A percentile compares a stretch with the other conserved stretches of the same genome.
Evolutionary conservation across 2,113 vertebrate species (phyloP).

Genomic region (Triplophysa siluroides): DNA sequence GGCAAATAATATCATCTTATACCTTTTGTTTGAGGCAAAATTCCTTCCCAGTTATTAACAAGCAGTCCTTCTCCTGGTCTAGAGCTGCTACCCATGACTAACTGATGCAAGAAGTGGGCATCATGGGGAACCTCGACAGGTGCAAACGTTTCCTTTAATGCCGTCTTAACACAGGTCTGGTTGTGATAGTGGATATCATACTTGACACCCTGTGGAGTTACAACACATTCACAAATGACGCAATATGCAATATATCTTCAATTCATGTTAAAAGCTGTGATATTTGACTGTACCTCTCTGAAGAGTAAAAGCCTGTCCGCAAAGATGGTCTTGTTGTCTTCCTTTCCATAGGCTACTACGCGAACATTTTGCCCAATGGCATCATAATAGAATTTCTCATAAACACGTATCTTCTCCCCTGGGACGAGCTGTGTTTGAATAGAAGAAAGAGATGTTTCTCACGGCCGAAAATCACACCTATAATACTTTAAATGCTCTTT

Average conservation of each 20-base stretch:
- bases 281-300: constrained; percentile 46
- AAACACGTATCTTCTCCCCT: constrained; percentile 10
- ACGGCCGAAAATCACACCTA: too few species aligned
- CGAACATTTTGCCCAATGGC: constrained; percentile 48
- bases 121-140: constrained; percentile 50
- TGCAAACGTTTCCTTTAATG: constrained; percentile 36
- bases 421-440: constrained; percentile 33
- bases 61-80: constrained; percentile 50
- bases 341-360: not conserved
- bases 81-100: constrained; percentile 55
- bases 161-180: constrained; percentile 49
- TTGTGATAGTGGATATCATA: constrained; percentile 54
- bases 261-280: not conserved
- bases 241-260: not conserved
- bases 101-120: constrained; percentile 40
- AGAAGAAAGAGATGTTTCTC: not conserved
- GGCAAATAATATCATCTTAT: not conserved
- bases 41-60: constrained; percentile 53
- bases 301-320: constrained; percentile 51
- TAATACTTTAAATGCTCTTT: not conserved
- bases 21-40: constrained; percentile 36
- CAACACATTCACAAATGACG: not conserved
- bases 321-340: constrained; percentile 29
- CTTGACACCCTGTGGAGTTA: constrained; percentile 42
- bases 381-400: constrained; percentile 57